Evolutionary conservation across 2,888 invertebrate genomes (phyloP), one percentile per base, ranked within the genome.

Genomic region (Sclerodermus sp.): DNA sequence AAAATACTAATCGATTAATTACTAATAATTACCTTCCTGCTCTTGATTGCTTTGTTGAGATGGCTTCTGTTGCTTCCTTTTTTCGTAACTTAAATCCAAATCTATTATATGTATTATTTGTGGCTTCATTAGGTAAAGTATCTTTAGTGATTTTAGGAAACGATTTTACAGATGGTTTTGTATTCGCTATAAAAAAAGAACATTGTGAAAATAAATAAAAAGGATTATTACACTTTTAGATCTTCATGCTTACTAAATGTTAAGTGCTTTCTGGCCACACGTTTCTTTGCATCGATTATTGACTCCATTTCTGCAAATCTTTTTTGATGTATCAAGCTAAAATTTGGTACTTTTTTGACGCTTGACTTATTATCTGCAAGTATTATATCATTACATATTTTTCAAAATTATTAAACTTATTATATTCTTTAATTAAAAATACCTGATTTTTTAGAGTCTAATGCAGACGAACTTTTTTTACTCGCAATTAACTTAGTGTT

Each of bases 261-360:
- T 36, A 58, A 34, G 32, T 75, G 72, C 12, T 72, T 63, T 2
- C 62, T 45, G 44, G 55, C 56, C 18, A 75, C 50, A 42, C 77
- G 57, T 53, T 63, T 66, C 41, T 68, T 72, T 2, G 66, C 69
- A 66, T 89, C 86, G 37, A 81, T 76, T 13, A 89, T 70, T 12
- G 86, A 87, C 78, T 89, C 88, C 85, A 89, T 86, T 76, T 83
- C 83, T 23, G 81, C 81, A 66, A 86, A 88, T 45, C 83, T 81
- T 63, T 81, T 83, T 70, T 85, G 81, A 67, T 89, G 89, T 45
- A 89, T 81, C 3, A 84, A 82, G 0, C 85, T 82, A 71, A 89
- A 89, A 77, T 89, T 85, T 0, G 89, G 89, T 69, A 87, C 74
- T 76, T 84, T 85, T 4, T 79, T 84, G 40, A 82, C 49, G 10